These are phyloP conservation scores for Eptesicus fuscus DNA, from an alignment of 2,113 vertebrate genomes.

Conservation along the genomic window DNA sequence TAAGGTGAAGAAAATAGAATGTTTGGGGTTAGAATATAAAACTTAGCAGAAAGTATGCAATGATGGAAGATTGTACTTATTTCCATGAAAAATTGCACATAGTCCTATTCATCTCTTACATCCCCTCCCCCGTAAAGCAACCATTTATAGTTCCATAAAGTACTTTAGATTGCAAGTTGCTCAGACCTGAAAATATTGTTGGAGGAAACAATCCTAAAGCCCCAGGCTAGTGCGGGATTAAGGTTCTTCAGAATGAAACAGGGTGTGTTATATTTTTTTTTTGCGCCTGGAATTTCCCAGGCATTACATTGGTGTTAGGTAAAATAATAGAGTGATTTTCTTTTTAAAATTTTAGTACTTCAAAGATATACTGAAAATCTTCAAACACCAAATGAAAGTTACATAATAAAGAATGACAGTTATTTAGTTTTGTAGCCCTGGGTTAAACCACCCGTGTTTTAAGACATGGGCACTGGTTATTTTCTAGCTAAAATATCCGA, in stretches of 20 bases:
- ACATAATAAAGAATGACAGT: neutral
- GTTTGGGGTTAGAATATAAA: neutral
- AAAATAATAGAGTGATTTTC: conserved; percentile 2
- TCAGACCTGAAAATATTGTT: conserved; percentile 25
- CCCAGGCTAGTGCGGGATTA: neutral
- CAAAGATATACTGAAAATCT: neutral
- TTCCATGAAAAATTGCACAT: neutral
- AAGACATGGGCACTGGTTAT: neutral
- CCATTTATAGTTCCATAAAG: neutral
- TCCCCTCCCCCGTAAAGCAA: neutral
- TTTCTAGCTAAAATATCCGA: neutral
- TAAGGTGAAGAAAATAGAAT: neutral
- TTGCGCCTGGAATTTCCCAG: conserved; percentile 15
- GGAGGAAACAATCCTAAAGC: neutral
- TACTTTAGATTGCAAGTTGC: neutral
- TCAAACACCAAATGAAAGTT: neutral
- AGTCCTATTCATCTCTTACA: neutral
- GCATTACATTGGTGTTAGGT: neutral
- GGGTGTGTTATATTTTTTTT: conserved; percentile 20
- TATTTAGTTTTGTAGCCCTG: neutral
- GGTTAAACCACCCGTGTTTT: neutral
- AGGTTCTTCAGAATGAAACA: conserved; percentile 28
- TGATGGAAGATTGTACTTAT: neutral
- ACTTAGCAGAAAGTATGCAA: neutral
- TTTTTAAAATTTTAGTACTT: neutral